phyloP scores from a whole-genome alignment of 2,113 vertebrate genomes.

The Himantopus leucocephalus region DNA sequence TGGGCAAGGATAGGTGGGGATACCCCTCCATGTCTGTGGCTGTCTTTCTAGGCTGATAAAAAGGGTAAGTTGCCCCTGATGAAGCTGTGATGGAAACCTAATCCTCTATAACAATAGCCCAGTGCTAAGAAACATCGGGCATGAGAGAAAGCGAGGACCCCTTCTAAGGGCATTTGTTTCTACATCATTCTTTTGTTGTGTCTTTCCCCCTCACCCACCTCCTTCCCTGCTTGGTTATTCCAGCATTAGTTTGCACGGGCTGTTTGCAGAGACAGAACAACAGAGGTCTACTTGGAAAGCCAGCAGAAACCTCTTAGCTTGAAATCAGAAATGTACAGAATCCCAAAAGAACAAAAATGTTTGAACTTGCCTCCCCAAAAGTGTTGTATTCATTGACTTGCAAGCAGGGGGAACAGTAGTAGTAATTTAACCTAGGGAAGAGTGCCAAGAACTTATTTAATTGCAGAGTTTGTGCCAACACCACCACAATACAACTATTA shows the following conservation, averaged over 20 bases:
- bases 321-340: conserved; percentile 19
- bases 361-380: conserved; percentile 27
- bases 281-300: background rate
- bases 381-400: conserved; percentile 44
- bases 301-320: conserved; percentile 26
- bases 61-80: background rate
- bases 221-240: background rate
- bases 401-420: background rate
- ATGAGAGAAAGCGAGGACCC: background rate
- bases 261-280: conserved; percentile 1
- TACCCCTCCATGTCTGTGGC: accelerated
- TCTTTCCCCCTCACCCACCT: background rate
- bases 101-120: conserved; percentile 5
- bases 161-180: background rate
- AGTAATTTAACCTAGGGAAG: conserved; percentile 68
- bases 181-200: background rate
- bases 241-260: background rate
- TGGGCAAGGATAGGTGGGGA: background rate
- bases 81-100: conserved; percentile 42
- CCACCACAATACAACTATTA: conserved; percentile 71
- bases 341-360: conserved; percentile 17
- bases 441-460: conserved; percentile 69
- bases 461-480: conserved; percentile 70
- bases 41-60: background rate
- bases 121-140: background rate